Conservation (phyloP, 1,140 invertebrate genomes). For the Drosophila kikkawai region DNA sequence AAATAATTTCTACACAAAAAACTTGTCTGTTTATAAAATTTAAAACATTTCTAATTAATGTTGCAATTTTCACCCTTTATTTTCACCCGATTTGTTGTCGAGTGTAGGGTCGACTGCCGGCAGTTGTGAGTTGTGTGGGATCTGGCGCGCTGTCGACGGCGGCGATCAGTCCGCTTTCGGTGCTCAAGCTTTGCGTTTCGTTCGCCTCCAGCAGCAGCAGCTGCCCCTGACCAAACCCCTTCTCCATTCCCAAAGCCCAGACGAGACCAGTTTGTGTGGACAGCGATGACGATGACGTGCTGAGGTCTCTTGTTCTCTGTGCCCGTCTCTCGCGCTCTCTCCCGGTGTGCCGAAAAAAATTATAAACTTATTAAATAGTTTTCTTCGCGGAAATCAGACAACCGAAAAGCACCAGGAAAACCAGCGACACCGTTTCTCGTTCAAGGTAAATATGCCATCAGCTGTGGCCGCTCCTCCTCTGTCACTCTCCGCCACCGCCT, state of each 20-base stretch:
- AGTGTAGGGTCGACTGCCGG: slow-evolving; percentile 35
- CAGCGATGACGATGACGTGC: slow-evolving; percentile 68
- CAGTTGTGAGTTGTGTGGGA: slow-evolving; percentile 36
- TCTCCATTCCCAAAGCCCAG: slow-evolving; percentile 38
- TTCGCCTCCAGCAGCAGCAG: slow-evolving; percentile 54
- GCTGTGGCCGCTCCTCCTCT: slow-evolving; percentile 32
- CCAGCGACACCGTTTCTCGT: slow-evolving; percentile 32
- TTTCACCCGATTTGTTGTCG: neutral
- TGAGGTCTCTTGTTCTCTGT: slow-evolving; percentile 47
- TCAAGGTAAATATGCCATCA: slow-evolving; percentile 72
- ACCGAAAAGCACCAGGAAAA: slow-evolving; percentile 32
- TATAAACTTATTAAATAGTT: slow-evolving; percentile 53
- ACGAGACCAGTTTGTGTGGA: slow-evolving; percentile 69
- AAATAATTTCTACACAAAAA: too few species aligned
- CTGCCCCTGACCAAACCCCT: slow-evolving; percentile 39
- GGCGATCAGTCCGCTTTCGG: slow-evolving; percentile 72
- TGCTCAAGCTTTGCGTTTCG: slow-evolving; percentile 68
- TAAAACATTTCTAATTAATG: neutral
- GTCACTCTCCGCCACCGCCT: slow-evolving; percentile 6
- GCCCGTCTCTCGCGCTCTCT: slow-evolving; percentile 31
- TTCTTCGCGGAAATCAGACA: slow-evolving; percentile 39
- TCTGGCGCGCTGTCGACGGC: slow-evolving; percentile 20
- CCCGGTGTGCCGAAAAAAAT: slow-evolving; percentile 65
- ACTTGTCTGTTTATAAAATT: neutral
- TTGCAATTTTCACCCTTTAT: too few species aligned